Percentiles rank a stretch among this genome's conserved stretches.
Conservation (phyloP, 1,140 invertebrate genomes). For the Aphaenogaster ashmeadi region DNA sequence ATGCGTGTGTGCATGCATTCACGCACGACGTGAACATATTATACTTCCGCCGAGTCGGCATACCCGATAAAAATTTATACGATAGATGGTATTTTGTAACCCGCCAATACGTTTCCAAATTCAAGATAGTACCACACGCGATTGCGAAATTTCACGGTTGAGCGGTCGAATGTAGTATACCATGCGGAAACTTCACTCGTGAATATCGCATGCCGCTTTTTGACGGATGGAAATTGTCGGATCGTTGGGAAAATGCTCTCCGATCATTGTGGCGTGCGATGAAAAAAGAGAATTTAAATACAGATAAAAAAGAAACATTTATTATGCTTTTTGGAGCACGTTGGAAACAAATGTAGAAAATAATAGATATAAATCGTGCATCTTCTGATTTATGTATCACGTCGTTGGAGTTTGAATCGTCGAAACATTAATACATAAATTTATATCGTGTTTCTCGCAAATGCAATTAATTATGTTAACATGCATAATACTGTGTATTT, state of each 20-base stretch:
- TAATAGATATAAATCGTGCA: neutral
- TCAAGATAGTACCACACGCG: neutral
- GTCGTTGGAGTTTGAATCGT: neutral
- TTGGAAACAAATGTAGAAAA: neutral
- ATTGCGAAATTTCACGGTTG: neutral
- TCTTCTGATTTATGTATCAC: neutral
- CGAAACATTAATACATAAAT: neutral
- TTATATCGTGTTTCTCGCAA: neutral
- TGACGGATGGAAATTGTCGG: neutral
- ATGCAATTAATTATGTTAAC: neutral
- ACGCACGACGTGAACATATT: neutral
- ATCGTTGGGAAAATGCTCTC: neutral
- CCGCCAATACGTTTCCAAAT: neutral
- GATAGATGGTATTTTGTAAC: neutral
- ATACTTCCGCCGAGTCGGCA: conserved; percentile 6
- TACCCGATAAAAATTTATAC: conserved; percentile 19
- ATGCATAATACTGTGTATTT: neutral
- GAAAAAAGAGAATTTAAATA: neutral
- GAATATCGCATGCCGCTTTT: neutral
- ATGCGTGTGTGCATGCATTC: neutral
- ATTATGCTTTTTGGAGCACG: neutral
- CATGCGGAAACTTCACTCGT: neutral
- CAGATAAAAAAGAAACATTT: neutral
- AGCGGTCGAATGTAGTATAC: neutral
- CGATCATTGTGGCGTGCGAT: neutral